Evolutionary conservation across 23 tunicate species (phyloP).

Genomic region (Trididemnum clinides): DNA sequence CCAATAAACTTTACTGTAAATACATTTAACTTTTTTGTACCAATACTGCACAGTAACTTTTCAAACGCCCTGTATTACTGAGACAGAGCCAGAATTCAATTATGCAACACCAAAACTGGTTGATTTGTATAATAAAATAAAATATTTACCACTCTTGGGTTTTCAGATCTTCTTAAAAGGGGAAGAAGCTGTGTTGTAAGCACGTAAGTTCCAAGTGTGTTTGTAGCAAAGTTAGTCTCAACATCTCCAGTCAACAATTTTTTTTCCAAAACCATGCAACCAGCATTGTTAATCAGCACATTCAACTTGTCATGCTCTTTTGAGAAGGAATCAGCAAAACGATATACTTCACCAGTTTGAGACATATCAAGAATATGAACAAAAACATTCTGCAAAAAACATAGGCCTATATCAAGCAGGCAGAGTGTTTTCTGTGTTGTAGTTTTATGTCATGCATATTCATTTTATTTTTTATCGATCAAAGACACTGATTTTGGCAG

Average conservation of each 20-base stretch:
- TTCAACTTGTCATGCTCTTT: slow-evolving; percentile 43
- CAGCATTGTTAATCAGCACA: slow-evolving; percentile 90
- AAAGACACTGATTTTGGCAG: too few relatives aligned
- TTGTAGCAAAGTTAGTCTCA: slow-evolving; percentile 95
- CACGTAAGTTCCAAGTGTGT: slow-evolving; percentile 89
- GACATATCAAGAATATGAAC: slow-evolving; percentile 89
- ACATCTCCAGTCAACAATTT: slow-evolving; percentile 31
- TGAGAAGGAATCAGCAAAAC: slow-evolving; percentile 59
- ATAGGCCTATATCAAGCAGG: too few relatives aligned
- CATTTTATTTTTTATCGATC: too few relatives aligned
- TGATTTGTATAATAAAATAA: too few relatives aligned
- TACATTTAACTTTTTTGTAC: too few relatives aligned
- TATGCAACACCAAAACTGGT: too few relatives aligned
- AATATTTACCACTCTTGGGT: slow-evolving; percentile 79
- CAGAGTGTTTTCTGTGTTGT: too few relatives aligned
- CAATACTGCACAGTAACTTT: too few relatives aligned
- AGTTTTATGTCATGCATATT: too few relatives aligned
- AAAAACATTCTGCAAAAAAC: slow-evolving; percentile 59
- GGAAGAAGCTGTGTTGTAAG: slow-evolving; percentile 77
- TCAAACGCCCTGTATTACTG: too few relatives aligned
- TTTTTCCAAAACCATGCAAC: slow-evolving; percentile 87
- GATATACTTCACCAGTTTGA: slow-evolving; percentile 50
- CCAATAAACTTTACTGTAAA: too few relatives aligned
- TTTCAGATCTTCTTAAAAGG: slow-evolving; percentile 41
- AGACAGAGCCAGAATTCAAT: too few relatives aligned